Base-by-base conservation (phyloP, 2,113 vertebrate species). In the Fulica atra region DNA sequence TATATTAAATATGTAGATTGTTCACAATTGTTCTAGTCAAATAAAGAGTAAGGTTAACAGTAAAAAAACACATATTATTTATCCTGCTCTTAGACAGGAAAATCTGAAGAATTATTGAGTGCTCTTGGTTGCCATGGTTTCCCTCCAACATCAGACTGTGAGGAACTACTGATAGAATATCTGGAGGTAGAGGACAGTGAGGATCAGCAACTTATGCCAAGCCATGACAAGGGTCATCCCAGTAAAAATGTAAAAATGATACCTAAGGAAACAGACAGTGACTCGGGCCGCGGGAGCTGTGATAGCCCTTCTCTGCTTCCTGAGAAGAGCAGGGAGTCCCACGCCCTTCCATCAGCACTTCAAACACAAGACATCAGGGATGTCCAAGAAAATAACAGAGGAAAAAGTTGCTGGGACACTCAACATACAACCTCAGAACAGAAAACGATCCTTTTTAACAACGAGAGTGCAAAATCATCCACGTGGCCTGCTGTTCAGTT, bases 121-220 rank as follows among this genome's bases (percentile, higher is more conserved):
- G 98, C 99, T 24, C 97, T 99, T 81, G 98, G 98, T 64, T 98
- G 98, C 89, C 98, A 98, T 18, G 98, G 98, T 87, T 99, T 99
- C 82, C 99, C 99, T 68, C 98, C 98, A 13, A 98, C 97, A 35
- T 96, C 98, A 36, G 98, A 98, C 89, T 98, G 96, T 10, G 99
- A 99, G n/a, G 99, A 99, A 64, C 94, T 99, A 59, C 97, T 99
- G 95, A 98, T 99, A 94, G 99, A 99, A 81, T 99, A 98, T 93
- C 89, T 99, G 72, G 99, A 99, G 94, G 99, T 99, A 10, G 98
- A 98, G 10, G 97, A 99, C 86, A 98, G 97, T 5, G 98, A 99
- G 26, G 98, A 98, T 63, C 98, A 98, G 81, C 98, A 98, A 25
- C 92, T 98, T 48, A 98, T 98, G 92, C 97, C 98, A 44, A 96